Base-by-base conservation (phyloP, 2,888 invertebrate species). In the Ganaspis brasiliensis region DNA sequence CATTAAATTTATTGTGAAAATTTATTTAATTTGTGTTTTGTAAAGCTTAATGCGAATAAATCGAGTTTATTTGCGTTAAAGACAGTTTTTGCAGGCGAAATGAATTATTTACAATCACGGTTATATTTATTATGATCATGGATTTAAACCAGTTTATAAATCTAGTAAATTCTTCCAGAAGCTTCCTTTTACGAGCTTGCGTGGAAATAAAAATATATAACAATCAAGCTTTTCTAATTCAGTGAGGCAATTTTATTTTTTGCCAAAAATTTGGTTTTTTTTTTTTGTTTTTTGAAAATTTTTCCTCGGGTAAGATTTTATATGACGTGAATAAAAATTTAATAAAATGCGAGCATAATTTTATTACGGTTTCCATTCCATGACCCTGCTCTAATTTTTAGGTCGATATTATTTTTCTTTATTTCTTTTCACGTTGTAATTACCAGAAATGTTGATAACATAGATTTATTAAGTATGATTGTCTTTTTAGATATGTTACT, bases 31-130 rank as follows among this genome's bases (percentile, higher is more conserved):
- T 67, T 49, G 40, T 74, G 10, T 73, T 49, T 75, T 75, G 26
- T 74, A 21, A 76, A 52, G 74, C 72, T 82, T 82, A 67, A 59
- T 78, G 74, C 82, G 82, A 79, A 79, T 82, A 82, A 78, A 83
- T 82, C 4, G 74, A 9, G 82, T 82, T 82, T 82, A 82, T 78
- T 82, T 79, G 80, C 78, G 77, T 75, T 63, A 79, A 83, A 79
- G 74, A 37, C 2, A 74, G n/a, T 16, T 75, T 74, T 67, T 16
- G 45, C 45, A 67, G 67, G 67, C 37, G 45, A n/a, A 67, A 45
- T 40, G 1, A 67, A 40, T 37, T 31, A 31, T 31, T 31, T 31
- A 31, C 31, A 31, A 31, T 31, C 31, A 31, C 2, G 31, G 6
- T 31, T 40, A 67, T 67, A 45, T 67, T 45, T 24, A 14, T 45